A percentile compares a stretch with the other conserved stretches of the same genome.
Evolutionary conservation across 2,888 invertebrate genomes (phyloP).

Genomic region (Rosalia funebris): DNA sequence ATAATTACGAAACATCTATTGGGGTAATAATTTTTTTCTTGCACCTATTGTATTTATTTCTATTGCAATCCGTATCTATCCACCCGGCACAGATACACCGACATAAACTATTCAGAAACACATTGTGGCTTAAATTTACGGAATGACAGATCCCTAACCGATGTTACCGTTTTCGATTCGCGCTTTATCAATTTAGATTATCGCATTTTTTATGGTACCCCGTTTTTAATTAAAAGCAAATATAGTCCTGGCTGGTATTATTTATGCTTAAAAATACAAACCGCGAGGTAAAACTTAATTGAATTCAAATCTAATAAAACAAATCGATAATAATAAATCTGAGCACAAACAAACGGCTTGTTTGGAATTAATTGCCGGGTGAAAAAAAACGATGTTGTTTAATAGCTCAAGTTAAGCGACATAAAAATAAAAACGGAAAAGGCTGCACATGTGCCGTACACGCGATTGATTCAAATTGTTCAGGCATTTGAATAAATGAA

Average conservation of each 20-base stretch:
- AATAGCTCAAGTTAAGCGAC: conserved; percentile 39
- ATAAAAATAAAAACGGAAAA: conserved; percentile 38
- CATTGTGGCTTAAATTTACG: too few relatives aligned
- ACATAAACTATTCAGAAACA: too few relatives aligned
- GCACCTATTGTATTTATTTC: too few relatives aligned
- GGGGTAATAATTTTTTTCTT: too few relatives aligned
- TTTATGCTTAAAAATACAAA: conserved; percentile 36
- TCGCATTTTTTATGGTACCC: conserved; percentile 30
- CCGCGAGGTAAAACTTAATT: conserved; percentile 35
- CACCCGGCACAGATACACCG: too few relatives aligned
- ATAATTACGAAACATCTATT: too few relatives aligned
- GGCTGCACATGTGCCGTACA: conserved; percentile 33
- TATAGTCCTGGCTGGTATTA: conserved; percentile 27
- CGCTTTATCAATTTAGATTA: conserved; percentile 30
- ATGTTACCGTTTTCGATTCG: background rate
- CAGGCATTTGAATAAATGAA: conserved; percentile 44
- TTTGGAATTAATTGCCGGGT: conserved; percentile 32
- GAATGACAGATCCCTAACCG: background rate
- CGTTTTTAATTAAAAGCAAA: conserved; percentile 36
- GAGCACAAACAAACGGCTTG: conserved; percentile 34
- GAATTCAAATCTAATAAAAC: conserved; percentile 36
- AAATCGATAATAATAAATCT: conserved; percentile 46
- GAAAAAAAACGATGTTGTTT: conserved; percentile 40
- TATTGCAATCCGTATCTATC: too few relatives aligned
- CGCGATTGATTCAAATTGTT: conserved; percentile 45